Percentiles rank a stretch among this genome's conserved stretches.
phyloP scores from a whole-genome alignment of 1,140 invertebrate genomes.

The Drosophila insularis region DNA sequence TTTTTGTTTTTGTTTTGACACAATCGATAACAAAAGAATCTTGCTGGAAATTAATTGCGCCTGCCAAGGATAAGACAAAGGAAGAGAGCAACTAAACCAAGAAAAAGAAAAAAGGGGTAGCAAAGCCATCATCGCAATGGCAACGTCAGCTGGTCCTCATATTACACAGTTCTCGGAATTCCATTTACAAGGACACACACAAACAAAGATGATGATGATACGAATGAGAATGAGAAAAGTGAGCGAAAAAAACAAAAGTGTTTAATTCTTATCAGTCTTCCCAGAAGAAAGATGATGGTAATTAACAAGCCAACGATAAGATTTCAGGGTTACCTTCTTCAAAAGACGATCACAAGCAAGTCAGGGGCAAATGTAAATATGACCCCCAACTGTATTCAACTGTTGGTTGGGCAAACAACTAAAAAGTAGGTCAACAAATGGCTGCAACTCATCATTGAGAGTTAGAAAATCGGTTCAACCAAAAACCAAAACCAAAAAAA shows the following conservation, averaged over 20 bases:
- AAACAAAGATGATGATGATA: not conserved
- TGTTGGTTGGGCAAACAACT: not conserved
- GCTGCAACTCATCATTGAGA: constrained; percentile 35
- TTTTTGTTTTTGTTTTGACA: constrained; percentile 62
- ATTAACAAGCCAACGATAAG: constrained; percentile 5
- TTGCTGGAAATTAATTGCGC: constrained; percentile 60
- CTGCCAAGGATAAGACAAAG: not conserved
- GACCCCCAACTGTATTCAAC: not conserved
- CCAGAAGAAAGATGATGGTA: not conserved
- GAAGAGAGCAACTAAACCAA: not conserved
- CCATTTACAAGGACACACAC: constrained; percentile 10
- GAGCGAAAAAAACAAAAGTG: constrained; percentile 17
- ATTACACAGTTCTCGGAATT: constrained; percentile 34
- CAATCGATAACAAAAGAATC: constrained; percentile 64
- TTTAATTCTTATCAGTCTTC: constrained; percentile 27
- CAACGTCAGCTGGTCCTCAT: constrained; percentile 9
- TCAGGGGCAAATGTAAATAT: not conserved
- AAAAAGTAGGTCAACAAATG: constrained; percentile 2
- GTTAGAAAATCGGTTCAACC: constrained; percentile 26
- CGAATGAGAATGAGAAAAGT: constrained; percentile 5
- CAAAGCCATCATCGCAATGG: constrained; percentile 29
- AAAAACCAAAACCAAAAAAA: constrained; percentile 14
- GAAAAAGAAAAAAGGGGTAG: constrained; percentile 21
- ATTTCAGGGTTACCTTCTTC: not conserved
- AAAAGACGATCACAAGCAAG: not conserved